phyloP scores from a whole-genome alignment of 2,888 invertebrate species.

The Gymnocheta viridis region DNA sequence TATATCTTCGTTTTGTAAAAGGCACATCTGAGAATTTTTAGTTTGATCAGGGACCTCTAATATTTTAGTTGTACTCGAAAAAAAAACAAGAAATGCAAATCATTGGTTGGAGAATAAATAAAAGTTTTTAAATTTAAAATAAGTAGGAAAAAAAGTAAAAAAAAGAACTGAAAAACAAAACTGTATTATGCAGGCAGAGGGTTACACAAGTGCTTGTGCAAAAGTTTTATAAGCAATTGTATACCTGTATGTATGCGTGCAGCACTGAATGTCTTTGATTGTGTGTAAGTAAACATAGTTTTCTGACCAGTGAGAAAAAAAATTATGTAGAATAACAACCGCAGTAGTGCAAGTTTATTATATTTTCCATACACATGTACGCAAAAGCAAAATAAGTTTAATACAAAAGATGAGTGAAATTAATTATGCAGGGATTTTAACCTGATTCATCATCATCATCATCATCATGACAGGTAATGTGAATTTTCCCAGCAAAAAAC shows the following conservation, averaged over 20 bases:
- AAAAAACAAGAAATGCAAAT: slow-evolving; percentile 42
- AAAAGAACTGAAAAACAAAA: not conserved
- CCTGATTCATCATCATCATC: too few relatives aligned
- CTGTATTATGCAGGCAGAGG: slow-evolving; percentile 34
- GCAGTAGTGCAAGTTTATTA: slow-evolving; percentile 48
- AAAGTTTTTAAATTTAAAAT: slow-evolving; percentile 63
- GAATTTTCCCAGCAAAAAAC: too few relatives aligned
- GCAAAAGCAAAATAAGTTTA: not conserved
- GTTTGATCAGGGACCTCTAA: slow-evolving; percentile 57
- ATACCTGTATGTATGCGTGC: not conserved
- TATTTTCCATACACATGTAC: slow-evolving; percentile 16
- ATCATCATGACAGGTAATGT: not conserved
- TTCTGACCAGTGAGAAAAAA: too few relatives aligned
- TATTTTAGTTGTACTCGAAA: slow-evolving; percentile 28
- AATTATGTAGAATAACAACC: slow-evolving; percentile 46
- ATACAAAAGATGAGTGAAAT: not conserved
- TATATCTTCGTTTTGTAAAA: not conserved
- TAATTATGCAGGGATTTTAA: not conserved
- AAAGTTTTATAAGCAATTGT: slow-evolving; percentile 45
- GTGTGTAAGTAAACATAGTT: slow-evolving; percentile 22
- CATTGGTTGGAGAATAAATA: slow-evolving; percentile 63
- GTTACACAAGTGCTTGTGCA: slow-evolving; percentile 47
- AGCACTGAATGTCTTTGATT: not conserved
- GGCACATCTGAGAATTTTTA: slow-evolving; percentile 54
- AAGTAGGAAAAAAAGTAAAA: slow-evolving; percentile 24